These are phyloP conservation scores for Colletes latitarsis DNA, from an alignment of 1,140 invertebrate genomes.

Conservation along the genomic window DNA sequence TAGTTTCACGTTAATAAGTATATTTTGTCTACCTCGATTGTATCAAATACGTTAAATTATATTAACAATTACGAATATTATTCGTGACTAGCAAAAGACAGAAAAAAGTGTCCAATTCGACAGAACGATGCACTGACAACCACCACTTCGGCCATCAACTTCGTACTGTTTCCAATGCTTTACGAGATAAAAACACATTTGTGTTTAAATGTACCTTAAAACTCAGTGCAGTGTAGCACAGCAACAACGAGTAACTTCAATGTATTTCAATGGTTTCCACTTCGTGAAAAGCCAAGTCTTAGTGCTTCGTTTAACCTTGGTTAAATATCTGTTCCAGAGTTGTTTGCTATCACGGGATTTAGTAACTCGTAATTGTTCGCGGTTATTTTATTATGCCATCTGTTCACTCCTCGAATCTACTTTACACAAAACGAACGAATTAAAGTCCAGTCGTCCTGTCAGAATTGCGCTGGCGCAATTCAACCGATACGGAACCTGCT, in stretches of 20 bases:
- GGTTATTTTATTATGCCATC: slow-evolving; percentile 13
- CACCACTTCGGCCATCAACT: background rate
- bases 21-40: background rate
- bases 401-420: background rate
- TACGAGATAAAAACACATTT: background rate
- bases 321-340: background rate
- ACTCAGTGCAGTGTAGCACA: background rate
- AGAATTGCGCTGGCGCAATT: slow-evolving; percentile 34
- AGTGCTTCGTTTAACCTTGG: background rate
- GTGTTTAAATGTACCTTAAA: slow-evolving; percentile 19
- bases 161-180: background rate
- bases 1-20: background rate
- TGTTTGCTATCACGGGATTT: background rate
- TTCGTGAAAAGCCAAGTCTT: slow-evolving; percentile 3
- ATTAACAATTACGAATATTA: background rate
- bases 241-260: slow-evolving; percentile 21
- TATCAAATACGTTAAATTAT: slow-evolving; percentile 1
- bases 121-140: slow-evolving; percentile 12
- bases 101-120: slow-evolving; percentile 8
- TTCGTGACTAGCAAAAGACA: background rate
- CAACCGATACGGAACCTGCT: background rate
- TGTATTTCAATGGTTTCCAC: slow-evolving; percentile 42
- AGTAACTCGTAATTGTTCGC: background rate
- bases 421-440: slow-evolving; percentile 4
- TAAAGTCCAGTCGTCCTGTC: background rate